phyloP scores from a whole-genome alignment of 2,797 vertebrate species.

The Podarcis lilfordi region DNA sequence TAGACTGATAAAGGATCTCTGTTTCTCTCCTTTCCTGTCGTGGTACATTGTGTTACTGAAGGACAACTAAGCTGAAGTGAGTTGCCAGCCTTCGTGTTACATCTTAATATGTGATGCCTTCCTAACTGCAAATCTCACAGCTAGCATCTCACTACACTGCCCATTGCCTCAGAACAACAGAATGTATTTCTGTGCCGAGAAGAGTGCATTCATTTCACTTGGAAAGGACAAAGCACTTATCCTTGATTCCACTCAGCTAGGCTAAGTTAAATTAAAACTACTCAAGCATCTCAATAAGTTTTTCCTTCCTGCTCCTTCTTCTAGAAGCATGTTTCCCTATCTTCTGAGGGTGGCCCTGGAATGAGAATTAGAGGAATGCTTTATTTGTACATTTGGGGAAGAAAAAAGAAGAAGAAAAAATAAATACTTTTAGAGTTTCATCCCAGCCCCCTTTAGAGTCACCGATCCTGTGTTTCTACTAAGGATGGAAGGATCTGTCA shows the following conservation, averaged over 20 bases:
- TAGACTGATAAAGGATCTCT: slow-evolving; percentile 25
- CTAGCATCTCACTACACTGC: slow-evolving; percentile 6
- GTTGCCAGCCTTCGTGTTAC: neutral
- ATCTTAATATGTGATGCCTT: slow-evolving; percentile 25
- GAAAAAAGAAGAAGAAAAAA: neutral
- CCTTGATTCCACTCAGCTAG: slow-evolving; percentile 22
- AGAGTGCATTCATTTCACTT: slow-evolving; percentile 19
- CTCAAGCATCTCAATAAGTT: slow-evolving; percentile 15
- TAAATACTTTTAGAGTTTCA: neutral
- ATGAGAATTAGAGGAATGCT: neutral
- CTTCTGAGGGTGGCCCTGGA: neutral
- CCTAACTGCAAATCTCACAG: slow-evolving; percentile 1
- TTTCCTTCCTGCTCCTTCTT: neutral
- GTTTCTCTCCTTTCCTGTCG: neutral
- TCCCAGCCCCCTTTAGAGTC: neutral
- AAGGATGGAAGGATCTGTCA: neutral
- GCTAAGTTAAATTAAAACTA: slow-evolving; percentile 29
- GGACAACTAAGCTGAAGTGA: neutral
- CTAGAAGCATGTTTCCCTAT: neutral
- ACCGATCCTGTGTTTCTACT: neutral
- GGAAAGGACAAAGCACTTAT: slow-evolving; percentile 33
- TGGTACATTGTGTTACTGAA: slow-evolving; percentile 12
- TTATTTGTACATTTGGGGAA: neutral
- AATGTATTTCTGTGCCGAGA: neutral
- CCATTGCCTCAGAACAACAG: slow-evolving; percentile 19